phyloP scores from a whole-genome alignment of 2,888 invertebrate species.

The Chloroclystis v-ata region DNA sequence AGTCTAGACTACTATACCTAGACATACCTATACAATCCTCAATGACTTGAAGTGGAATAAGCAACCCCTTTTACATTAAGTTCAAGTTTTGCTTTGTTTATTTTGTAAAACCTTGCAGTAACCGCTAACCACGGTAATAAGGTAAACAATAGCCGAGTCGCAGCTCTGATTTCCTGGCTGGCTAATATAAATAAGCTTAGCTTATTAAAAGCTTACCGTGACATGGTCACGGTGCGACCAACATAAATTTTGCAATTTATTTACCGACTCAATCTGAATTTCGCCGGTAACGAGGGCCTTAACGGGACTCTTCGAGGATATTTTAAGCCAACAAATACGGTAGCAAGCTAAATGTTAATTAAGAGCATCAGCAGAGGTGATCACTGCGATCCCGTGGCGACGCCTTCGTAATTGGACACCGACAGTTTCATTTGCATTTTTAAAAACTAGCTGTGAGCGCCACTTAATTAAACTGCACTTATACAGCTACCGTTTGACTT shows the following conservation, averaged over 20 bases:
- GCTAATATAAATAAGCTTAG: conserved; percentile 28
- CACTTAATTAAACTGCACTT: conserved; percentile 44
- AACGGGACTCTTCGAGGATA: conserved; percentile 57
- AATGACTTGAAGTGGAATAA: no score
- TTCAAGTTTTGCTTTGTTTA: no score
- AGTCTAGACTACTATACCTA: no score
- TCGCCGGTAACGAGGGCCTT: conserved; percentile 55
- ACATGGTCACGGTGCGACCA: conserved; percentile 36
- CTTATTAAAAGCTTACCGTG: conserved; percentile 37
- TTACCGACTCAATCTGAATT: conserved; percentile 50
- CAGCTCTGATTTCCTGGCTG: conserved; percentile 29
- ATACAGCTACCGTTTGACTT: conserved; percentile 30
- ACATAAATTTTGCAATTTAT: conserved; percentile 42
- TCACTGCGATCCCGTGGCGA: conserved; percentile 44
- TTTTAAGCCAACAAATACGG: conserved; percentile 55
- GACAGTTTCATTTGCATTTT: conserved; percentile 55
- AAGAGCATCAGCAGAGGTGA: conserved; percentile 63
- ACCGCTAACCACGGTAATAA: conserved; percentile 14
- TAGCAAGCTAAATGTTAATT: conserved; percentile 70
- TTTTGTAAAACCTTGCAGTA: no score
- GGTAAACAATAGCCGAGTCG: conserved; percentile 17
- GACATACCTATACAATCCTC: no score
- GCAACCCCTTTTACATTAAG: no score
- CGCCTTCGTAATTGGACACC: conserved; percentile 55
- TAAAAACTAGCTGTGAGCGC: conserved; percentile 38